phyloP scores from a whole-genome alignment of 1,140 invertebrate species.

The Holcopasites calliopsidis region DNA sequence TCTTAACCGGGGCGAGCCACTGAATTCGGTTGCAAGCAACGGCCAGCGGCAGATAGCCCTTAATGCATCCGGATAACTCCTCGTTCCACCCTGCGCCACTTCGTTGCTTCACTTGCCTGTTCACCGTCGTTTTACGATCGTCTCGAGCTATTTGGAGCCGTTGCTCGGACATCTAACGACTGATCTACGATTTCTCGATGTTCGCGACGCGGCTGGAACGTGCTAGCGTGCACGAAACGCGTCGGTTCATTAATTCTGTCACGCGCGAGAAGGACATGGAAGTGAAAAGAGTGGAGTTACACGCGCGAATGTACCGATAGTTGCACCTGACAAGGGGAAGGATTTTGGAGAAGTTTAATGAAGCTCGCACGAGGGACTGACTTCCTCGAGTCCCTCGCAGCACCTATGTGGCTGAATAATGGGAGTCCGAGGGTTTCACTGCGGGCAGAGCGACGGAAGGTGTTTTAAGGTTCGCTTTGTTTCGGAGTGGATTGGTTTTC shows the following conservation, averaged over 20 bases:
- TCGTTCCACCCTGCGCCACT: neutral
- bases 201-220: conserved; percentile 46
- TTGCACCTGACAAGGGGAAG: conserved; percentile 9
- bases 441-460: neutral
- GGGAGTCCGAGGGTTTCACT: neutral
- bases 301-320: conserved; percentile 33
- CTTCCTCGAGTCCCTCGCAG: neutral
- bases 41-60: conserved; percentile 58
- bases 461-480: neutral
- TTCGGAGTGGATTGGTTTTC: neutral
- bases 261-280: conserved; percentile 29
- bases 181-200: conserved; percentile 53
- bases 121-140: conserved; percentile 46
- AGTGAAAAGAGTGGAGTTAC: too few species aligned
- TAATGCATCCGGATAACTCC: conserved; percentile 69
- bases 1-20: conserved; percentile 49
- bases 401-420: neutral
- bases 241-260: conserved; percentile 36
- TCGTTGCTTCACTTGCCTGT: neutral
- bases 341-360: conserved; percentile 41
- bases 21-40: conserved; percentile 68
- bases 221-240: conserved; percentile 14
- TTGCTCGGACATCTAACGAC: conserved; percentile 25
- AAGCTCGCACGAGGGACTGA: conserved; percentile 42
- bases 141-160: conserved; percentile 15